These are phyloP conservation scores for Heterodera filipjevi DNA, from an alignment of 2,888 invertebrate species.

Conservation along the genomic window DNA sequence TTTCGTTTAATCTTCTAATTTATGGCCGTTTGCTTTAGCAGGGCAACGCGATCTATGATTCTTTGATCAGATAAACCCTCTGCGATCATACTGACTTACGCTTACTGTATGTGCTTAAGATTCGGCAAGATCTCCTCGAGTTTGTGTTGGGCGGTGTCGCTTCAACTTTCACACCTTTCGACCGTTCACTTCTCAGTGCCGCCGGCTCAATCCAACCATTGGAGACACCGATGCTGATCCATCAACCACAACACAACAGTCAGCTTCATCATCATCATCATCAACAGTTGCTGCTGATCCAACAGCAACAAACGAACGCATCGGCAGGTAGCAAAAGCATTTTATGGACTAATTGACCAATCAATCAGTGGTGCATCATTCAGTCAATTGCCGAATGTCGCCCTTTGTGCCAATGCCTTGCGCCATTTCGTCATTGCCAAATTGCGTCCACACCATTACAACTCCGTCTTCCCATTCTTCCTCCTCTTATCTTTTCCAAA, in stretches of 20 bases:
- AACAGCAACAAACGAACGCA: neutral
- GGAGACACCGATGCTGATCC: slow-evolving; percentile 34
- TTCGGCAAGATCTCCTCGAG: slow-evolving; percentile 27
- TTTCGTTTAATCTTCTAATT: too few species aligned
- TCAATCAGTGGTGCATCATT: neutral
- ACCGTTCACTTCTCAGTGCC: slow-evolving; percentile 18
- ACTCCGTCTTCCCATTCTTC: neutral
- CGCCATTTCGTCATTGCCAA: neutral
- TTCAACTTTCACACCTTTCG: neutral
- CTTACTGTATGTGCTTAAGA: neutral
- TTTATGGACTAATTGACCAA: neutral
- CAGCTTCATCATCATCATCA: neutral
- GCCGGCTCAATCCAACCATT: slow-evolving; percentile 33
- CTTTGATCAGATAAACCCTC: too few species aligned
- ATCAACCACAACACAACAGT: neutral
- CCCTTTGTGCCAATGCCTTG: neutral
- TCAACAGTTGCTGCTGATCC: neutral
- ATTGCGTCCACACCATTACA: neutral
- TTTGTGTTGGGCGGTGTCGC: slow-evolving; percentile 24
- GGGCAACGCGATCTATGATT: too few species aligned
- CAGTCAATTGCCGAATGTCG: neutral
- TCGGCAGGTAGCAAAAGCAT: neutral
- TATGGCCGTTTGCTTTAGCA: too few species aligned
- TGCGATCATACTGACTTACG: too few species aligned
- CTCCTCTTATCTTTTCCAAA: neutral